Evolutionary conservation across 2,888 invertebrate species (phyloP), one percentile per base, ranked within the genome.

Genomic region (Drosophila sordidapex): DNA sequence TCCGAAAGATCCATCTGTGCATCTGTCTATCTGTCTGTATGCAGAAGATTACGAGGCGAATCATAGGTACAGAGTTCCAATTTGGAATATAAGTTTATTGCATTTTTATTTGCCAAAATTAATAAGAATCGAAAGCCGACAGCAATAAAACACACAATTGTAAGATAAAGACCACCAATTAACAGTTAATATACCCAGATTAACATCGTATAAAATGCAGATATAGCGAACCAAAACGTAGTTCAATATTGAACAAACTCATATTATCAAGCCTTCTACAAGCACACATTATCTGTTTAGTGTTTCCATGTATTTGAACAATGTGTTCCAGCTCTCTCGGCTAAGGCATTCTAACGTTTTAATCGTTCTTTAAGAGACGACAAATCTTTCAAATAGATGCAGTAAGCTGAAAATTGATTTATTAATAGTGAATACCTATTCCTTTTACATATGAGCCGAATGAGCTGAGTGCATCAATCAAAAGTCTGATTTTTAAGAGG

Each of bases 401-500:
- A 18, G 7, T 15, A 21, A 46, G 7, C 46, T 25, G 46, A 25
- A 46, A 46, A 46, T 46, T 13, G 46, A 7, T 21, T 7, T 46
- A 21, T 46, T 46, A 13, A 46, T 21, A 1, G 21, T 43, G 11
- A 21, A 43, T 43, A 43, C 1, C 4, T 10, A n/a, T 40, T 33
- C 33, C 33, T 11, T 33, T 33, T 10, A 33, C 33, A 10, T 10
- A 33, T 33, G 11, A 4, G 8, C 36, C 25, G 52, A 21, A 4
- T 21, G 21, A 31, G 8, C 31, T 52, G 54, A 36, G 35, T 36
- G 27, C 36, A n/a, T n/a, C n/a, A 48, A 38, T 59, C 33, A 35
- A 60, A 43, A 25, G 63, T 66, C 60, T 57, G 56, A 43, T 51
- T 49, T 67, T 70, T 31, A 65, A 70, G 59, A 53, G 49, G 15